phyloP scores from a whole-genome alignment of 2,113 vertebrate genomes.

The Gavialis gangeticus region DNA sequence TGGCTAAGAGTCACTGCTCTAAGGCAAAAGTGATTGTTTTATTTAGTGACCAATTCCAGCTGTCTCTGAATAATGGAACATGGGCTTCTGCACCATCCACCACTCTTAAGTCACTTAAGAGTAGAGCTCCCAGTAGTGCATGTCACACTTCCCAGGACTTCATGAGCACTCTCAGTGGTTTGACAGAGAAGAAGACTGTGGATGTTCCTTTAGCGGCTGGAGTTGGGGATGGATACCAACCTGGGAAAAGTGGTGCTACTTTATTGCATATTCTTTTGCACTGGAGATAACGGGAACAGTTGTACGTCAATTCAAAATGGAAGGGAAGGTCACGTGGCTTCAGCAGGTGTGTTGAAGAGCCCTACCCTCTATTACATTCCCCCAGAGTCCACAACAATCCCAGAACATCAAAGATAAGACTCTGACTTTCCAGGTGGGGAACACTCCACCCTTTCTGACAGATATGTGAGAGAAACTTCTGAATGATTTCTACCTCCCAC shows the following conservation, averaged over 20 bases:
- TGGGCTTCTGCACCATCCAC: background rate
- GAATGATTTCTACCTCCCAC: background rate
- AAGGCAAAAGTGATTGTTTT: background rate
- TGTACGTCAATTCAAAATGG: background rate
- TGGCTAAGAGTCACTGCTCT: too few relatives aligned
- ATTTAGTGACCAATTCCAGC: background rate
- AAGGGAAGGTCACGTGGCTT: background rate
- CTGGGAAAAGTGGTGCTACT: background rate
- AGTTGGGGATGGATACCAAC: background rate
- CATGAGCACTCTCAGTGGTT: background rate
- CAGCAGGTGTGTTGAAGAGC: background rate
- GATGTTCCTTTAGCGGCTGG: background rate
- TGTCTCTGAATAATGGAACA: background rate
- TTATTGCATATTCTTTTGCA: too few relatives aligned
- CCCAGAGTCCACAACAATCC: fast-evolving
- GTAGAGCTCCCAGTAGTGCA: too few relatives aligned
- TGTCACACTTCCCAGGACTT: too few relatives aligned
- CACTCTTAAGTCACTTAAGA: too few relatives aligned
- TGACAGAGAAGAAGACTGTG: background rate
- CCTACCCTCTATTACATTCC: background rate
- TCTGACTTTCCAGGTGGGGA: background rate
- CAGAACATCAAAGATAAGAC: background rate
- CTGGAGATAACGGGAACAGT: too few relatives aligned
- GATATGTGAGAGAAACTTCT: background rate
- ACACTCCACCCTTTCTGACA: background rate